A percentile compares a stretch with the other conserved stretches of the same genome.
Conservation (phyloP, 23 tunicate genomes). For the Phallusia fumigata region DNA sequence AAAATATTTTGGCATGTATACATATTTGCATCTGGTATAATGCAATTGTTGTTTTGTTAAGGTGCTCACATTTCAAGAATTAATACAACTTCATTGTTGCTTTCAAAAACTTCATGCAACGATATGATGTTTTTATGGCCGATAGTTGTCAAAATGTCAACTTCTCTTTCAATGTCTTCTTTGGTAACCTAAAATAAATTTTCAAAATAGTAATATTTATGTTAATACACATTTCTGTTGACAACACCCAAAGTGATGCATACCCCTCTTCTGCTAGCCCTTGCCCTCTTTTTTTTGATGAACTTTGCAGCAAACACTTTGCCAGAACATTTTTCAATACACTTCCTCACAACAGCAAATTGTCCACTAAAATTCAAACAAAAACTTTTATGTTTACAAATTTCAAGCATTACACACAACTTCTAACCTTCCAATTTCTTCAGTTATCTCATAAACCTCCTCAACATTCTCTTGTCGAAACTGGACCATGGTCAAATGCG, state of each 20-base stretch:
- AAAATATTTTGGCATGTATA: background rate
- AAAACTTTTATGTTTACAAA: background rate
- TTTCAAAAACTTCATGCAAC: constrained; percentile 92
- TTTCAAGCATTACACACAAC: too few species aligned
- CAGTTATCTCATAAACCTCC: constrained; percentile 85
- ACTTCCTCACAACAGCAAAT: constrained; percentile 93
- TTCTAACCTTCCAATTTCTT: constrained; percentile 93
- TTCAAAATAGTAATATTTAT: too few species aligned
- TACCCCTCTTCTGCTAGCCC: constrained; percentile 90
- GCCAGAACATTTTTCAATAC: constrained; percentile 56
- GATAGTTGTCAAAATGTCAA: constrained; percentile 43
- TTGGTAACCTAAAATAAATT: constrained; percentile 68
- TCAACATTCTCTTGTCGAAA: constrained; percentile 85
- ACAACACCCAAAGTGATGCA: background rate
- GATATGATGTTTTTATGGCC: constrained; percentile 70
- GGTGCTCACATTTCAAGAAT: constrained; percentile 75
- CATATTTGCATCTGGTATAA: background rate
- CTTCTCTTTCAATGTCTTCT: constrained; percentile 91
- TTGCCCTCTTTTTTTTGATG: constrained; percentile 85
- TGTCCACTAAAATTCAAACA: constrained; percentile 76
- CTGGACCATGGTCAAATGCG: constrained; percentile 34
- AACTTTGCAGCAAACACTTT: constrained; percentile 86
- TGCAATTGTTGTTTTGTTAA: background rate
- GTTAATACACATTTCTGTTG: too few species aligned
- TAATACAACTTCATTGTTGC: constrained; percentile 79